Percentiles rank a stretch among this genome's conserved stretches.
These are phyloP conservation scores for Cosmorhoe ocellata DNA, from an alignment of 2,888 invertebrate genomes.

Conservation along the genomic window DNA sequence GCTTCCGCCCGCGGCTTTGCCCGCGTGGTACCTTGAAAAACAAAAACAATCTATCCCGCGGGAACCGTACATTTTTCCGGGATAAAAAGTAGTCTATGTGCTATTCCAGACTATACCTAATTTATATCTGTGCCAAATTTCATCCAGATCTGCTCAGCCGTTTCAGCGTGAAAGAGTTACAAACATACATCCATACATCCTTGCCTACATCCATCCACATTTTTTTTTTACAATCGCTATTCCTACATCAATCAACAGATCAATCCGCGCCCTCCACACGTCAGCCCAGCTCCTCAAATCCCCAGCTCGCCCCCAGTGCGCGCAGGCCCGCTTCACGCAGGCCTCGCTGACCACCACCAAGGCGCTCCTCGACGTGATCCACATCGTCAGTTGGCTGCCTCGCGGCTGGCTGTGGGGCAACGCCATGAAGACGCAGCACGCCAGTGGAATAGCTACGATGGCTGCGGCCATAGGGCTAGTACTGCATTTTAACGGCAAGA, in stretches of 20 bases:
- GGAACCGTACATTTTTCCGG: too few relatives aligned
- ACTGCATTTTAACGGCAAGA: slow-evolving; percentile 64
- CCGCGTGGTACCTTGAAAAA: too few relatives aligned
- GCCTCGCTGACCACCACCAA: slow-evolving; percentile 65
- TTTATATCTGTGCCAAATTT: too few relatives aligned
- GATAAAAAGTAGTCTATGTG: too few relatives aligned
- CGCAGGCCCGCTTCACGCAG: slow-evolving; percentile 60
- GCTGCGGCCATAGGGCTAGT: slow-evolving; percentile 61
- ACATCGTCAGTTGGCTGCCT: slow-evolving; percentile 91
- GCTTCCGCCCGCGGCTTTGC: too few relatives aligned
- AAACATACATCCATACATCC: too few relatives aligned
- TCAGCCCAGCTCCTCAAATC: slow-evolving; percentile 50
- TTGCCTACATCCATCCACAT: too few relatives aligned
- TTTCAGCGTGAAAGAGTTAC: too few relatives aligned
- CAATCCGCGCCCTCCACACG: slow-evolving; percentile 59
- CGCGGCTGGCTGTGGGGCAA: slow-evolving; percentile 91
- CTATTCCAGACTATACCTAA: too few relatives aligned
- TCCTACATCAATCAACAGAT: slow-evolving; percentile 56
- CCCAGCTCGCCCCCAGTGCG: slow-evolving; percentile 53
- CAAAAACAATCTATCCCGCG: too few relatives aligned
- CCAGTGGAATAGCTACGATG: slow-evolving; percentile 56
- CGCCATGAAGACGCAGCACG: slow-evolving; percentile 68
- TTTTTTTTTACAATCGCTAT: too few relatives aligned
- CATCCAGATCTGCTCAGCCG: too few relatives aligned
- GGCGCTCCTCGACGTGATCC: slow-evolving; percentile 85